These are phyloP conservation scores for Diprion similis DNA, from an alignment of 1,140 invertebrate species.

Conservation along the genomic window DNA sequence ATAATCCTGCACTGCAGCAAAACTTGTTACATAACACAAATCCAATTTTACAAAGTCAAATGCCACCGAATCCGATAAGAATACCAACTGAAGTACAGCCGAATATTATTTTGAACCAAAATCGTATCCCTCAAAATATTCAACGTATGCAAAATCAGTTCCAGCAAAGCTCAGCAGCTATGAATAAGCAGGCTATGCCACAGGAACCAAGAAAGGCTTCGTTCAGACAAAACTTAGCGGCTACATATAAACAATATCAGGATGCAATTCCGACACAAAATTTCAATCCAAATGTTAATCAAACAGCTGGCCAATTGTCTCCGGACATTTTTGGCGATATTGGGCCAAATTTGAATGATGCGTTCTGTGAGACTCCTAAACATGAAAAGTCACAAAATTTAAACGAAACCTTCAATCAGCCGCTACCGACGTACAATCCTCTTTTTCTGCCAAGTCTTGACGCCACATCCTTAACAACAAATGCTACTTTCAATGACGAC, in stretches of 20 bases:
- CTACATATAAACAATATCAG: slow-evolving; percentile 35
- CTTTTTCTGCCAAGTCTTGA: slow-evolving; percentile 11
- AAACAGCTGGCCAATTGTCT: slow-evolving; percentile 32
- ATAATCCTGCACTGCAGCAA: slow-evolving; percentile 42
- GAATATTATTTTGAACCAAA: slow-evolving; percentile 24
- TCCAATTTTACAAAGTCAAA: slow-evolving; percentile 29
- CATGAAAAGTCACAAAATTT: slow-evolving; percentile 43
- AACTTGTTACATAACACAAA: slow-evolving; percentile 38
- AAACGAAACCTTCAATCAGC: slow-evolving; percentile 49
- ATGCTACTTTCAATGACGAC: slow-evolving; percentile 59
- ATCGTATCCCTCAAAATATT: slow-evolving; percentile 42
- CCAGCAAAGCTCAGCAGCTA: slow-evolving; percentile 34
- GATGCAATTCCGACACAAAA: slow-evolving; percentile 28
- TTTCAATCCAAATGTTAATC: slow-evolving; percentile 30
- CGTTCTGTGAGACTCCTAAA: slow-evolving; percentile 46
- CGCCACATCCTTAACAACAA: slow-evolving; percentile 53
- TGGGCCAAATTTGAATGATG: slow-evolving; percentile 54
- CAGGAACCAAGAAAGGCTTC: slow-evolving; percentile 48
- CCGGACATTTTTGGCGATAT: slow-evolving; percentile 49
- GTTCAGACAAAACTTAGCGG: slow-evolving; percentile 39
- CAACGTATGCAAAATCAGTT: slow-evolving; percentile 44
- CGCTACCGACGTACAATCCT: slow-evolving; percentile 27
- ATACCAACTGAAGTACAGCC: neutral
- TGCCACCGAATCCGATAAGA: slow-evolving; percentile 21
- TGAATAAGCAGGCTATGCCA: slow-evolving; percentile 48